Conservation (phyloP, 2,888 invertebrate species). For the Limnephilus auricula region DNA sequence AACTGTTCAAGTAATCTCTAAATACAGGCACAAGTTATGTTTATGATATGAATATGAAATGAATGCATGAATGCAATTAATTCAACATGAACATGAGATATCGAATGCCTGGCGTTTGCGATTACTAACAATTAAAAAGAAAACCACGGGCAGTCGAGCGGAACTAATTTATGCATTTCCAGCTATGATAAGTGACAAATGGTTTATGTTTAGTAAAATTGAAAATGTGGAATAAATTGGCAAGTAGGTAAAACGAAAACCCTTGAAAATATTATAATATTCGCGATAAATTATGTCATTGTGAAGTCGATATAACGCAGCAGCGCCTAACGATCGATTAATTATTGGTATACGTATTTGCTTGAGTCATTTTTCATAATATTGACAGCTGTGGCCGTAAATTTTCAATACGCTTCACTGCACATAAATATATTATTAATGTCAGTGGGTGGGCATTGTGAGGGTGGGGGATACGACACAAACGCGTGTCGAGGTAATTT, state of each 20-base stretch:
- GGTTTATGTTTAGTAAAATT: slow-evolving; percentile 4
- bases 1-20: background rate
- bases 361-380: background rate
- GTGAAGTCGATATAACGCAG: background rate
- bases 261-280: background rate
- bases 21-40: background rate
- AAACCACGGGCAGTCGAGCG: background rate
- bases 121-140: background rate
- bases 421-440: background rate
- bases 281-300: background rate
- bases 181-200: background rate
- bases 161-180: background rate
- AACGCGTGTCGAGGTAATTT: background rate
- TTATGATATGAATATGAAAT: background rate
- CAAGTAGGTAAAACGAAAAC: background rate
- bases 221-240: background rate
- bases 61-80: background rate
- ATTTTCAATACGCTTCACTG: background rate
- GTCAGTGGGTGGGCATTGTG: background rate
- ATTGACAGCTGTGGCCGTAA: background rate
- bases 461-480: background rate
- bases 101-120: background rate
- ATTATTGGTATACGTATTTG: background rate
- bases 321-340: slow-evolving; percentile 2
- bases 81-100: background rate